A percentile compares a stretch with the other conserved stretches of the same genome.
These are phyloP conservation scores for Plectropomus leopardus DNA, from an alignment of 2,113 vertebrate species.

Conservation along the genomic window DNA sequence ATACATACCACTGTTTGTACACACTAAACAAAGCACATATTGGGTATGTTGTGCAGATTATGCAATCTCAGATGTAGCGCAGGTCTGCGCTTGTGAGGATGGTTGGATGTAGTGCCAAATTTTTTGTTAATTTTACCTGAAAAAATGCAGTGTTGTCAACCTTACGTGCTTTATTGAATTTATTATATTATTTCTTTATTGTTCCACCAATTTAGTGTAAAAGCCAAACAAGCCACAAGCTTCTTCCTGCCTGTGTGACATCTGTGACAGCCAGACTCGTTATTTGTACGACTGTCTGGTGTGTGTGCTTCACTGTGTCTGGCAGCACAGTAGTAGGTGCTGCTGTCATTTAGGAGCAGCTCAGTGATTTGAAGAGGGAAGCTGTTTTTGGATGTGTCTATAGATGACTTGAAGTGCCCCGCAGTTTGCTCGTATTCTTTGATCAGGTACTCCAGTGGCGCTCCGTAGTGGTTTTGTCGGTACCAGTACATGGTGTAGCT, in stretches of 20 bases:
- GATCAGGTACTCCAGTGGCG: slow-evolving; percentile 48
- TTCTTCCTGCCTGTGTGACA: slow-evolving; percentile 23
- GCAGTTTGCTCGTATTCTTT: slow-evolving; percentile 41
- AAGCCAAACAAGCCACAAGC: slow-evolving; percentile 37
- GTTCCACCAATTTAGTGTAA: background rate
- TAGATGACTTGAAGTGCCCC: background rate
- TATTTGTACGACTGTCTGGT: slow-evolving; percentile 71
- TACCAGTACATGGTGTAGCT: slow-evolving; percentile 81
- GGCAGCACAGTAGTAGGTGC: slow-evolving; percentile 79
- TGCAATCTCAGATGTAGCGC: too few relatives aligned
- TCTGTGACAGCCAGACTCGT: background rate
- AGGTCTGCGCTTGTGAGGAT: too few relatives aligned
- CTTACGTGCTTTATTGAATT: background rate
- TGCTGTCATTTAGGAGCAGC: slow-evolving; percentile 62
- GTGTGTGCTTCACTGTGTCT: slow-evolving; percentile 72
- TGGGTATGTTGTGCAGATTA: too few relatives aligned
- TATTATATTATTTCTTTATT: background rate
- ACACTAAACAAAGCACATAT: too few relatives aligned
- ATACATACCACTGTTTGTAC: too few relatives aligned
- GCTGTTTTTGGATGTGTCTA: slow-evolving; percentile 32
- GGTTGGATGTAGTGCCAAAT: too few relatives aligned
- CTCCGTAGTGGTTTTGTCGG: slow-evolving; percentile 29
- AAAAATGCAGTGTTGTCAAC: too few relatives aligned
- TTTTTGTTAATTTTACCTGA: too few relatives aligned
- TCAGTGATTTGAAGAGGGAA: slow-evolving; percentile 70